phyloP scores from a whole-genome alignment of 2,113 vertebrate genomes.

The Eleginops maclovinus region DNA sequence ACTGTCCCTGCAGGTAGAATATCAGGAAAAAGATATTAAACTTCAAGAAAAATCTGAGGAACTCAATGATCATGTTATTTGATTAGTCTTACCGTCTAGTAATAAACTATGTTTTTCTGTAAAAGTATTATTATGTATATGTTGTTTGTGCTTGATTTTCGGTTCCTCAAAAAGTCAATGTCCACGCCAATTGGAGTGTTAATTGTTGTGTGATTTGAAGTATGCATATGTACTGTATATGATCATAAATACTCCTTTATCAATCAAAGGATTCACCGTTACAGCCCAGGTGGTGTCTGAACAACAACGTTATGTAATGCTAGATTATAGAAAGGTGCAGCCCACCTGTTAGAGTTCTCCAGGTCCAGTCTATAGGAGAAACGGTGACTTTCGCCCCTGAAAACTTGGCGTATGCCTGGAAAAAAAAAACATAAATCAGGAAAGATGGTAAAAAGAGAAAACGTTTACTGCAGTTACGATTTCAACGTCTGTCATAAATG shows the following conservation, averaged over 20 bases:
- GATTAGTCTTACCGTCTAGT: neutral
- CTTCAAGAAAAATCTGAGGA: neutral
- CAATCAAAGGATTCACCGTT: neutral
- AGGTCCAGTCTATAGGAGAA: slow-evolving; percentile 89
- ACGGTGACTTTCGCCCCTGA: slow-evolving; percentile 89
- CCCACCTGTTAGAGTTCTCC: slow-evolving; percentile 93
- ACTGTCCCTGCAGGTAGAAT: slow-evolving; percentile 76
- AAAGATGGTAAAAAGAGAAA: slow-evolving; percentile 1
- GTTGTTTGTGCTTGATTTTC: too few species aligned
- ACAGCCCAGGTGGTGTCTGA: neutral
- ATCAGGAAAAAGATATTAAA: neutral
- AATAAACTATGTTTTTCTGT: neutral
- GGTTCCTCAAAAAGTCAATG: neutral
- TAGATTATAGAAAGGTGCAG: slow-evolving; percentile 22
- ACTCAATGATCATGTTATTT: slow-evolving; percentile 4
- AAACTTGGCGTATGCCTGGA: slow-evolving; percentile 95
- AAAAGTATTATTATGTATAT: too few species aligned
- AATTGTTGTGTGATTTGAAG: neutral
- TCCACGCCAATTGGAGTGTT: neutral
- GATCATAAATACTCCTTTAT: neutral
- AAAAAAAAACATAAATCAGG: slow-evolving; percentile 40
- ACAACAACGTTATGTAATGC: neutral
- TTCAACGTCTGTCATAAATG: neutral
- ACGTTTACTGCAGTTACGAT: neutral
- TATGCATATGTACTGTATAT: neutral